Evolutionary conservation across 2,797 vertebrate genomes (phyloP).

Genomic region (Lagocephalus sceleratus): DNA sequence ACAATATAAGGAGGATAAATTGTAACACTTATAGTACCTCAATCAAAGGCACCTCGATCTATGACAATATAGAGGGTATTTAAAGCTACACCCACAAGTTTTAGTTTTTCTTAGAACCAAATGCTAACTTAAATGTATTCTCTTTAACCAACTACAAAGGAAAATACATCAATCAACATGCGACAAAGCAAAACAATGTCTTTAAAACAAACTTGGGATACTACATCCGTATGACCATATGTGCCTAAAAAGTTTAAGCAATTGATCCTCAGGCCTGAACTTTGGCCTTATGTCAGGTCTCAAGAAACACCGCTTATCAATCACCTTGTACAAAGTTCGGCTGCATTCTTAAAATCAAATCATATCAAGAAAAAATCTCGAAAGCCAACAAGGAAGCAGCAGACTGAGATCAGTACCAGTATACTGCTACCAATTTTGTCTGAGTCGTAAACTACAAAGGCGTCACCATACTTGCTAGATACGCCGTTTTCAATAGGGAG

Average conservation of each 20-base stretch:
- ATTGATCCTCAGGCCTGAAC: conserved; percentile 29
- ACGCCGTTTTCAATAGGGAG: neutral
- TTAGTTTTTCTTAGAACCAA: no score
- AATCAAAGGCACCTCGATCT: no score
- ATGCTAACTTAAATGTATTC: no score
- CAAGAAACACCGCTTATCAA: conserved; percentile 12
- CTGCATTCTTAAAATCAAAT: neutral
- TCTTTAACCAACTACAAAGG: no score
- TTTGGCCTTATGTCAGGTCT: conserved; percentile 33
- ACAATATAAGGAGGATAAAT: no score
- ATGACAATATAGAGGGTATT: no score
- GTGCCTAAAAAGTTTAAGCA: neutral
- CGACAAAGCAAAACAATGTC: neutral
- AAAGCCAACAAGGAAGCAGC: neutral
- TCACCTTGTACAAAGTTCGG: conserved; percentile 49
- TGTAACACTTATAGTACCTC: no score
- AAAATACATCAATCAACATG: no score
- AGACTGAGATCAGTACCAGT: neutral
- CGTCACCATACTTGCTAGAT: neutral
- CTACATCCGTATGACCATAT: neutral
- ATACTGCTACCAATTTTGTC: neutral
- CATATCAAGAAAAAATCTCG: neutral
- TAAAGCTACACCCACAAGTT: no score
- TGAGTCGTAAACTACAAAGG: neutral
- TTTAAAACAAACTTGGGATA: neutral